These are phyloP conservation scores for Zoroaster sp. DNA, from an alignment of 53 echinoderm and acorn worm genomes.

Conservation along the genomic window DNA sequence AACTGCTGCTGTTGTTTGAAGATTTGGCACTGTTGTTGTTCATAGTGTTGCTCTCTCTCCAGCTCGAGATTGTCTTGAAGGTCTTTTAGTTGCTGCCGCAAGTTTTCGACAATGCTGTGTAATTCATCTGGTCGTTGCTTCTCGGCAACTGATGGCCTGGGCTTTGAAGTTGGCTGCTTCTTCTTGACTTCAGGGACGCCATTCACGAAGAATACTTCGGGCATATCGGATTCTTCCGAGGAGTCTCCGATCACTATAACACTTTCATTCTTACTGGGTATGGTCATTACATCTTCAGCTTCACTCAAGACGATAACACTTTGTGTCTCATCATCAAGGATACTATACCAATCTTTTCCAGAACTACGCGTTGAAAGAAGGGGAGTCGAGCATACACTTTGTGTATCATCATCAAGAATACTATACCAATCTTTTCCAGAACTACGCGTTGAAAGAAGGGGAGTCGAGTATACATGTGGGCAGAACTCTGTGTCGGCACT, in stretches of 20 bases:
- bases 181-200: neutral
- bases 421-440: no score
- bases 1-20: constrained; percentile 33
- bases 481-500: neutral
- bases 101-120: neutral
- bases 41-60: neutral
- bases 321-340: neutral
- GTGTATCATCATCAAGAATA: no score
- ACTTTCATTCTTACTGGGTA: neutral
- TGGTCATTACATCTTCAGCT: neutral
- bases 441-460: no score
- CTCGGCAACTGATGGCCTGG: neutral
- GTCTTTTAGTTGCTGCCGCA: neutral
- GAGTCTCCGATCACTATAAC: neutral
- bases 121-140: neutral
- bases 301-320: neutral
- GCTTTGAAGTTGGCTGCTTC: neutral
- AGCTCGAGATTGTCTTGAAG: neutral
- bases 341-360: neutral
- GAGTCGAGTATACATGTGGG: no score
- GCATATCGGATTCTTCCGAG: neutral
- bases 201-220: neutral
- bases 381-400: neutral
- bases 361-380: neutral
- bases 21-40: constrained; percentile 6